Evolutionary conservation across 2,797 vertebrate species (phyloP).

Genomic region (Siniperca scherzeri): DNA sequence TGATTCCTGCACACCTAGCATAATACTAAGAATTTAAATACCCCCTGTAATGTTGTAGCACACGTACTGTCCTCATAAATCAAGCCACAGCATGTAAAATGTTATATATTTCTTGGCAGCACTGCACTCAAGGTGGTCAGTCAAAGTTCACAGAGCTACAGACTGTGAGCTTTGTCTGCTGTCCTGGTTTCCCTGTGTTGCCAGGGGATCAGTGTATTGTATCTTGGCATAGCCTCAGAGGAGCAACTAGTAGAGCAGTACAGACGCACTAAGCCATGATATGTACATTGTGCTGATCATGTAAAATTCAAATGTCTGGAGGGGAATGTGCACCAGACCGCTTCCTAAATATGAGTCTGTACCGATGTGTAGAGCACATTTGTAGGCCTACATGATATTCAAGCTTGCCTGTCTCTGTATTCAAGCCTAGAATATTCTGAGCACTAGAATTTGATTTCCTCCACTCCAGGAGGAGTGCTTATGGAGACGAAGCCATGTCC

Average conservation of each 20-base stretch:
- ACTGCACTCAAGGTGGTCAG: not conserved
- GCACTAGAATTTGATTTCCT: not conserved
- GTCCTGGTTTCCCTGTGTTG: slow-evolving; percentile 22
- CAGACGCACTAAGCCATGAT: not conserved
- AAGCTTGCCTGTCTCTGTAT: not conserved
- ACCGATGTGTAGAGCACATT: not conserved
- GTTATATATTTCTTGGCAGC: slow-evolving; percentile 11
- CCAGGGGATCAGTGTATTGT: slow-evolving; percentile 7
- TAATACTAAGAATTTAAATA: not conserved
- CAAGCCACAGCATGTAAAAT: not conserved
- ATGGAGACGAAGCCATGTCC: too few relatives aligned
- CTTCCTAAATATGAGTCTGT: not conserved
- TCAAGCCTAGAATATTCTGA: not conserved
- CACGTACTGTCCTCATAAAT: slow-evolving; percentile 5
- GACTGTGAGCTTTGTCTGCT: slow-evolving; percentile 10
- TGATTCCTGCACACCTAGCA: not conserved
- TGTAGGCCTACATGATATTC: not conserved
- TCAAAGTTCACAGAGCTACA: not conserved
- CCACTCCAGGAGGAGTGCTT: not conserved
- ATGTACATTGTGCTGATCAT: slow-evolving; percentile 20
- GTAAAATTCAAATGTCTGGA: too few relatives aligned
- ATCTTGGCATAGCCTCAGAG: slow-evolving; percentile 35
- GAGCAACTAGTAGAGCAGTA: slow-evolving; percentile 42
- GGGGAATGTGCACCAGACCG: not conserved
- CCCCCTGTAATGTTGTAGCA: not conserved